A percentile compares a stretch with the other conserved stretches of the same genome.
These are phyloP conservation scores for Notolepis coatsorum DNA, from an alignment of 2,797 vertebrate genomes.

Conservation along the genomic window DNA sequence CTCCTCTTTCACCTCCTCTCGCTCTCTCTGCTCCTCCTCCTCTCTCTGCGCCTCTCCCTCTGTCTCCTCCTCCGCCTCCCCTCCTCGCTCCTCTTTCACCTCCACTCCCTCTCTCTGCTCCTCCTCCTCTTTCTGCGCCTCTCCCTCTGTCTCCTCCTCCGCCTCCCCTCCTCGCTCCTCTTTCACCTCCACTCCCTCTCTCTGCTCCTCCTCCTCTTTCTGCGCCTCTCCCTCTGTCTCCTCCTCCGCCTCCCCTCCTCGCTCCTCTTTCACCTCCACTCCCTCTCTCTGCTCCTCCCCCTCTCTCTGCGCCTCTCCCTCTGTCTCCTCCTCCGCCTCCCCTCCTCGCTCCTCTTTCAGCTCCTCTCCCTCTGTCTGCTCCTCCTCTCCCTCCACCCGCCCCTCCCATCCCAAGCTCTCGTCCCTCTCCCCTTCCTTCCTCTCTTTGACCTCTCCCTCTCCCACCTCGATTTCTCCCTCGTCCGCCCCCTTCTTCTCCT, in stretches of 20 bases:
- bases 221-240: not conserved
- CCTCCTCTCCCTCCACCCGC: not conserved
- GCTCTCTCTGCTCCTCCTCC: not conserved
- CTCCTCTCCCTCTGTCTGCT: not conserved
- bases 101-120: not conserved
- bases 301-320: not conserved
- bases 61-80: not conserved
- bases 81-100: not conserved
- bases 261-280: not conserved
- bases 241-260: not conserved
- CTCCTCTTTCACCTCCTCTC: not conserved
- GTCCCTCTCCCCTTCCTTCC: not conserved
- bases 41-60: not conserved
- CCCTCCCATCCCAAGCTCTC: too few relatives aligned
- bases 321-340: not conserved
- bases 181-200: not conserved
- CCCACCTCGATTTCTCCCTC: not conserved
- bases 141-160: not conserved
- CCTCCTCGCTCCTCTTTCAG: not conserved
- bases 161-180: not conserved
- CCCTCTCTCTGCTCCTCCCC: constrained; percentile 20
- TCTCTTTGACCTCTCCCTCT: not conserved
- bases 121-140: too few relatives aligned
- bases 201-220: not conserved
- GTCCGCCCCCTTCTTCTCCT: not conserved